Evolutionary conservation across 2,888 invertebrate genomes (phyloP).

Genomic region (Drosophila incognita): DNA sequence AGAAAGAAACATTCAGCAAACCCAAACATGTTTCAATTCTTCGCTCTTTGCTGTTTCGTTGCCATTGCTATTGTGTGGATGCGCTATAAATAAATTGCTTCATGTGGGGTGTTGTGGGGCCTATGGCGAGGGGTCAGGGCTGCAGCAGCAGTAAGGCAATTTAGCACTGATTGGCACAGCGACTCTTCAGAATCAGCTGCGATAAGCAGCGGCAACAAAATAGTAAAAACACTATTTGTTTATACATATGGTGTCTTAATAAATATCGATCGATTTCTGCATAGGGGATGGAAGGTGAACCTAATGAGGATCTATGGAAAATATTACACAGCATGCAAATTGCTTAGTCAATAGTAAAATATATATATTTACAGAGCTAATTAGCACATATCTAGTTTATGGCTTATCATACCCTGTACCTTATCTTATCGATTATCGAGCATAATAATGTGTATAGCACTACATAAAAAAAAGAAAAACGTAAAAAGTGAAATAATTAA

Average conservation of each 20-base stretch:
- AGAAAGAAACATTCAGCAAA: constrained; percentile 17
- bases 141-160: constrained; percentile 6
- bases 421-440: background rate
- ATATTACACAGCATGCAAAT: background rate
- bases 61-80: constrained; percentile 28
- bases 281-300: background rate
- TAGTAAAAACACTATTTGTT: background rate
- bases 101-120: background rate
- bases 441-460: background rate
- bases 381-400: background rate
- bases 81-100: constrained; percentile 39
- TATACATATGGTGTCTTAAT: background rate
- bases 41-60: constrained; percentile 2
- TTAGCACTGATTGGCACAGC: constrained; percentile 15
- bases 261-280: background rate
- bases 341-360: background rate
- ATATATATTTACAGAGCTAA: background rate
- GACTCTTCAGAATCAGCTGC: constrained; percentile 2
- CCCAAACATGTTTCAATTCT: constrained; percentile 38
- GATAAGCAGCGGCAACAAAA: constrained; percentile 21
- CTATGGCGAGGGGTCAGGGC: constrained; percentile 16
- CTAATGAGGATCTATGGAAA: background rate
- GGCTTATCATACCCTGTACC: background rate
- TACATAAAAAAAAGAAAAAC: background rate
- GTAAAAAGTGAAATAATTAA: background rate